Conservation (phyloP, 2,113 vertebrate species). For the Hiodon alosoides region DNA sequence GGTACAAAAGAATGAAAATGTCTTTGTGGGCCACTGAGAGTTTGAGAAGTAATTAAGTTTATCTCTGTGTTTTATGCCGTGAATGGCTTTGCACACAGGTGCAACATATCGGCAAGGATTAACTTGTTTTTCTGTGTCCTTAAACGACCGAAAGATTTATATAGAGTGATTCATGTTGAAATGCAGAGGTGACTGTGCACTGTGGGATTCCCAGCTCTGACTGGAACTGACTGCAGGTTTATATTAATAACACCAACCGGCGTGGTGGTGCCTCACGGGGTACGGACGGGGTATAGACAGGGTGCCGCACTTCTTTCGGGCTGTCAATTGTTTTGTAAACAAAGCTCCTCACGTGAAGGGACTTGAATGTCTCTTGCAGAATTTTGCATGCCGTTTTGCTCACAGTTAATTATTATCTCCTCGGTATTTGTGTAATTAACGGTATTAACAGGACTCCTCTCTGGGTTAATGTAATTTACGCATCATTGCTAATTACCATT, state of each 20-base stretch:
- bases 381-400: background rate
- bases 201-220: constrained; percentile 36
- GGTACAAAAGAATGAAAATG: background rate
- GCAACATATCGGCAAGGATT: background rate
- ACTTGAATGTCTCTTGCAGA: no score
- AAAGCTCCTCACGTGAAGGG: no score
- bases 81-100: background rate
- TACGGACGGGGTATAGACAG: no score
- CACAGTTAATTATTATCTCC: background rate
- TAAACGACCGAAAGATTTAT: constrained; percentile 36
- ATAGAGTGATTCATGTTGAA: constrained; percentile 33
- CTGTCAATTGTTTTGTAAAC: no score
- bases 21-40: no score
- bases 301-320: no score
- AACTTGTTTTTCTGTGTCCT: constrained; percentile 18
- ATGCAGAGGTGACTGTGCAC: constrained; percentile 21
- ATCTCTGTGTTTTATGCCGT: background rate
- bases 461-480: background rate
- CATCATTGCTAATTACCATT: background rate
- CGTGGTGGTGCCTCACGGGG: no score
- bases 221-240: background rate
- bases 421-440: background rate
- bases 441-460: background rate
- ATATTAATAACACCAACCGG: no score
- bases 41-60: background rate